Conservation (phyloP, 1,140 invertebrate species). For the Caerostris darwini region DNA sequence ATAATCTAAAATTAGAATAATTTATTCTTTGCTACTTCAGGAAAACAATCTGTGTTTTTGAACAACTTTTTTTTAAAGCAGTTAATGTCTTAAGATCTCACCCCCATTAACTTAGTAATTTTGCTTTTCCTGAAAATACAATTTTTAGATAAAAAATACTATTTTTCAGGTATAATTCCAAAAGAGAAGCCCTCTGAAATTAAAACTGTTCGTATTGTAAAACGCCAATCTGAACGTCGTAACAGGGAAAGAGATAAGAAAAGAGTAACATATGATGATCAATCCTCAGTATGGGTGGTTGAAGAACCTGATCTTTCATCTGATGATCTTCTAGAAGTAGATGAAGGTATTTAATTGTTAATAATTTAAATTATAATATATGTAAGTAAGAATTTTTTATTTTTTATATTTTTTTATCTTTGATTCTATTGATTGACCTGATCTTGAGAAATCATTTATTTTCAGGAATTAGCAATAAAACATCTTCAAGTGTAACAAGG, state of each 20-base stretch:
- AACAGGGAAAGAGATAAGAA: constrained; percentile 88
- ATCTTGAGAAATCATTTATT: neutral
- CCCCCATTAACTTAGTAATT: too few relatives aligned
- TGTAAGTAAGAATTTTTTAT: too few relatives aligned
- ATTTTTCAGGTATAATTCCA: constrained; percentile 86
- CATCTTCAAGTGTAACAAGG: neutral
- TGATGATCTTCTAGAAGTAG: constrained; percentile 72
- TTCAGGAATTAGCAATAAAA: neutral
- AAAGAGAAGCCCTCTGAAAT: constrained; percentile 89
- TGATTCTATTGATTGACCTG: too few relatives aligned
- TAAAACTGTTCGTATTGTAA: constrained; percentile 96
- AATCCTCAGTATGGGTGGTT: constrained; percentile 78
- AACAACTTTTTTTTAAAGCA: too few relatives aligned
- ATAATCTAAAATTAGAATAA: too few relatives aligned
- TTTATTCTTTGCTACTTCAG: too few relatives aligned
- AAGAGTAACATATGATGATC: constrained; percentile 79
- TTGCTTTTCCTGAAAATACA: too few relatives aligned
- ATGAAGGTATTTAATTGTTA: constrained; percentile 69
- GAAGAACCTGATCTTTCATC: constrained; percentile 80
- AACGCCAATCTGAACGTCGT: constrained; percentile 92
- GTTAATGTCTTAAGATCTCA: too few relatives aligned
- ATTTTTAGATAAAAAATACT: too few relatives aligned
- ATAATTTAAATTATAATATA: neutral
- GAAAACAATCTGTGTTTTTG: too few relatives aligned
- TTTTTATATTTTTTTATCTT: neutral